phyloP scores from a whole-genome alignment of 2,797 vertebrate species.

The Varecia variegata region DNA sequence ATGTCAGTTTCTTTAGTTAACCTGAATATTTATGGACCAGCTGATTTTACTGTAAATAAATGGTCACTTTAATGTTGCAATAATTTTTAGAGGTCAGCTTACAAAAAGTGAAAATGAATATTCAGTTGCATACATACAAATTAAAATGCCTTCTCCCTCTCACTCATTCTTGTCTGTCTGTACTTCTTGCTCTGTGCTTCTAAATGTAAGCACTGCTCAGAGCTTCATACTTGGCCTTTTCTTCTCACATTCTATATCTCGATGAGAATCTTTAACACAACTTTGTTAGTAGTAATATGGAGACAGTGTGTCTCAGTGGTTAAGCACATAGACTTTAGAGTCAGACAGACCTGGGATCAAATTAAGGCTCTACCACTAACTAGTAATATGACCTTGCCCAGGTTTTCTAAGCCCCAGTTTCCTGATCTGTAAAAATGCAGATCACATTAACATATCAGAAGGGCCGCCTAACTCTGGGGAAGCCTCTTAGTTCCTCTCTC shows the following conservation, averaged over 20 bases:
- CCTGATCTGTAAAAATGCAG: not conserved
- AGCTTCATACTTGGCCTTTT: not conserved
- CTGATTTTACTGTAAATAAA: constrained; percentile 12
- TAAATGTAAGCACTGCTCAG: not conserved
- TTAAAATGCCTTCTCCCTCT: not conserved
- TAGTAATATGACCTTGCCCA: not conserved
- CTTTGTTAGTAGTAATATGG: not conserved
- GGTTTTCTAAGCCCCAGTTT: not conserved
- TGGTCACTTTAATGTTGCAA: not conserved
- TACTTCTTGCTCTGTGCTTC: not conserved
- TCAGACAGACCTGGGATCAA: not conserved
- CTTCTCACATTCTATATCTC: not conserved
- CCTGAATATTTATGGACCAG: not conserved
- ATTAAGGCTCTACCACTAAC: not conserved
- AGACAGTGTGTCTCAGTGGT: not conserved
- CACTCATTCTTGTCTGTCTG: not conserved
- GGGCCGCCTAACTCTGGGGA: not conserved
- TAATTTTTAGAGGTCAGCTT: not conserved
- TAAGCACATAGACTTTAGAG: not conserved
- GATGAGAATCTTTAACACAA: not conserved
- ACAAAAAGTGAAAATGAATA: not conserved
- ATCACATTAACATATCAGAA: not conserved
- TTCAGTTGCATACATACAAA: not conserved
- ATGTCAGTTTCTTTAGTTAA: constrained; percentile 15
- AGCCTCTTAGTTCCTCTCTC: not conserved